Evolutionary conservation across 2,888 invertebrate species (phyloP), one percentile per base, ranked within the genome.

Genomic region (Agrilus biguttatus): DNA sequence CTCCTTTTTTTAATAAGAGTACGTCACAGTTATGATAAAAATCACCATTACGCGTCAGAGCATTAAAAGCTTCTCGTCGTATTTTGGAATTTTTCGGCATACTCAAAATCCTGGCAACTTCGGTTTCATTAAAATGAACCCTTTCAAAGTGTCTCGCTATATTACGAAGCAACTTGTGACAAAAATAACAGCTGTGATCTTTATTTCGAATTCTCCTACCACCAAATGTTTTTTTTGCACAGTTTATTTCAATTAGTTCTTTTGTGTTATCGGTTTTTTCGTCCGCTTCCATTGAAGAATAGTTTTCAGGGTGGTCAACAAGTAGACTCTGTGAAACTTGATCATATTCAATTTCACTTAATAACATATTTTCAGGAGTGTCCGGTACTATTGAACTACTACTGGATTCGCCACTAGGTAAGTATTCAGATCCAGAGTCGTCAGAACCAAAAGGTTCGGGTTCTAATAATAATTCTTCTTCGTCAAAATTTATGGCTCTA

Each of bases 11-110:
- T 12, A 37, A 34, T 13, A 37, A 14, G 17, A 45, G 14, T 14
- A 44, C 44, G 14, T 41, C 40, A 35, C 45, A 45, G 14, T 47
- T 45, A 14, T 47, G 43, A 14, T 45, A 45, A 36, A 45, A 45
- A 32, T 45, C 41, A 14, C 41, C 45, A 10, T 37, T 19, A 19
- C 19, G 19, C 19, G 19, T 19, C 19, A 19, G 5, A 19, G 19
- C 19, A 19, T 19, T 19, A 19, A 19, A 19, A 5, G 19, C 19
- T 37, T 39, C 32, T 13, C 28, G n/a, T 32, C 14, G 8, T 19
- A 2, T 23, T 39, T 39, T 39, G 7, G 39, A 39, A n/a, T 14
- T n/a, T 39, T 39, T 28, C 7, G 32, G 13, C 13, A 39, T 39
- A 23, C 1, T 10, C 6, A 39, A 8, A 1, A 39, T 2, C 13